Base-by-base conservation (phyloP, 2,888 invertebrate genomes). In the Dexiosoma caninum region DNA sequence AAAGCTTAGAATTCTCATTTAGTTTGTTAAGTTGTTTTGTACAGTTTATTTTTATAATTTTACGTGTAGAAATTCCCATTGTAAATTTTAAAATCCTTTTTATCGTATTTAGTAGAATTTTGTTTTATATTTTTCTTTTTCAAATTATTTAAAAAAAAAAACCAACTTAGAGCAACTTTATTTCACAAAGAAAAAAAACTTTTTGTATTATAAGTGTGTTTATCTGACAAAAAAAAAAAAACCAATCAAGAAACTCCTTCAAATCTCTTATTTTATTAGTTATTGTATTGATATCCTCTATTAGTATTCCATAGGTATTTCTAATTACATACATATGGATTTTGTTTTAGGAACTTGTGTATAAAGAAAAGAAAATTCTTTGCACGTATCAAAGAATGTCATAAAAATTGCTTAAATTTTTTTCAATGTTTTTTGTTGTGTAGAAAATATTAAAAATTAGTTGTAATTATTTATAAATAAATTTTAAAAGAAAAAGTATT, bases 1-100 rank as follows among this genome's bases (percentile, higher is more conserved):
- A 37, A 46, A 19, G 30, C 10, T 44, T 27, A 19, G 16, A 66
- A 70, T 57, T 78, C 77, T 62, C 66, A 80, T 76, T 75, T 53
- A 62, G 35, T 81, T 81, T 81, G 77, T 81, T 77, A 69, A 81
- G 57, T 74, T 81, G 77, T 81, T 77, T 80, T 81, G 74, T 81
- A 77, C 77, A 77, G 77, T 81, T 77, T 42, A 55, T 62, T 75
- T 72, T 57, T 30, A 12, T 72, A 23, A 46, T 40, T 30, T 30
- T 55, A 27, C 27, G 27, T 5, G 6, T 27, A 35, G 46, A 2
- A 44, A 37, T 8, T 5, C 32, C 42, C 9, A 60, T 37, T 66
- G 55, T 66, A 66, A 59, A 71, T 53, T 62, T 35, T 23, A 37
- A 35, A 23, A 32, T 69, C 19, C 14, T 44, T 55, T 44, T 64